Base-by-base conservation (phyloP, 2,888 invertebrate species). In the Heliconius cydno region DNA sequence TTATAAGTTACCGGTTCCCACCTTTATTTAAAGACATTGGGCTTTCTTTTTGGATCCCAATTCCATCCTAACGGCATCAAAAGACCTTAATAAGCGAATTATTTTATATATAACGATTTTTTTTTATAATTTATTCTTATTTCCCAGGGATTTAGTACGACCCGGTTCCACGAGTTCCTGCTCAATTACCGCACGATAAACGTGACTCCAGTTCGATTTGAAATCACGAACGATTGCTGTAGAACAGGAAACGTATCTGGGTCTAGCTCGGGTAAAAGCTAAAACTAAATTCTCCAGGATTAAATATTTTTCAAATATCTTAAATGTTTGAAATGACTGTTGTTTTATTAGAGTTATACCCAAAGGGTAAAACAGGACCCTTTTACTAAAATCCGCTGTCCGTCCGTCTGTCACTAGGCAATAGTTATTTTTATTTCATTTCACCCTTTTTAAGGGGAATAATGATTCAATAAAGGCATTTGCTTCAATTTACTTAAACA, bases 141-240 rank as follows among this genome's bases (percentile, higher is more conserved):
- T 79, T 81, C 78, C 60, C 78, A 74, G 68, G 60, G n/a, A 70
- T 79, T 79, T 74, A 68, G 67, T 67, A 74, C 72, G 66, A 79
- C 79, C 81, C 28, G 75, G 66, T 81, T 81, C 67, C 73, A 79
- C 46, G 73, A 81, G 81, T 81, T 76, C 77, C 71, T 52, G 57
- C 65, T 60, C 74, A 52, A 38, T 38, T 46, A 65, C 68, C 60
- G 68, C 80, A 79, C 79, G 71, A 77, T 77, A 79, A 82, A 83
- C 82, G 82, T 83, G 82, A 83, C 81, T 80, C 25, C 22, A 60
- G 52, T n/a, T 68, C 75, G 75, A 67, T 66, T 38, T 60, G 52
- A 72, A 68, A 82, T 81, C 82, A 82, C 82, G 81, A 78, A 80
- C 80, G 65, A 34, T 81, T 81, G 60, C 71, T 78, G 73, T 66